Conservation (phyloP, 2,888 invertebrate species). For the Philereme vetulata region DNA sequence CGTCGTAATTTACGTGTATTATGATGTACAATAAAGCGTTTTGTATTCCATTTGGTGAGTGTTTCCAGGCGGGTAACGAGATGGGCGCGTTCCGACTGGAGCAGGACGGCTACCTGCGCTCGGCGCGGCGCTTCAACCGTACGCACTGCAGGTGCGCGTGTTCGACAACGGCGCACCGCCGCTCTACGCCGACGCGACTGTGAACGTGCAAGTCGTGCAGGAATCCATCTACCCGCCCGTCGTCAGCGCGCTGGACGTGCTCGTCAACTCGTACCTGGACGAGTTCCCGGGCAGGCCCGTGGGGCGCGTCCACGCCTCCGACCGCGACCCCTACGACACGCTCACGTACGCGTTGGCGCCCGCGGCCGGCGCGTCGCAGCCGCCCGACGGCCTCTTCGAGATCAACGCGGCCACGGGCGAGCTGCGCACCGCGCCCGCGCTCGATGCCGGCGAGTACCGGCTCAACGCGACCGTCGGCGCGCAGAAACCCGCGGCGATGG, state of each 20-base stretch:
- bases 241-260: constrained; percentile 93
- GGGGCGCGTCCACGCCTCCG: constrained; percentile 93
- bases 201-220: constrained; percentile 89
- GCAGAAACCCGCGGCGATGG: too few species aligned
- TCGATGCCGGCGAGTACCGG: constrained; percentile 93
- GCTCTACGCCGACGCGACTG: constrained; percentile 92
- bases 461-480: constrained; percentile 96
- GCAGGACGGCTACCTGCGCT: constrained; percentile 92
- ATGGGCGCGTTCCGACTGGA: constrained; percentile 93
- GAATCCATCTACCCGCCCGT: constrained; percentile 97
- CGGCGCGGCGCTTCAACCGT: constrained; percentile 93
- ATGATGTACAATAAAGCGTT: too few species aligned
- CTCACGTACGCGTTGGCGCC: constrained; percentile 89
- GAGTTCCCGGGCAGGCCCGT: constrained; percentile 95
- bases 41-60: not conserved
- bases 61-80: constrained; percentile 88
- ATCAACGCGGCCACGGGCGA: constrained; percentile 92
- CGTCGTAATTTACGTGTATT: too few species aligned
- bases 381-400: constrained; percentile 89
- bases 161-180: constrained; percentile 97
- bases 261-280: constrained; percentile 94
- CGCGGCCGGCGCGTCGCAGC: constrained; percentile 84
- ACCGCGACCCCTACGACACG: constrained; percentile 96
- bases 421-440: constrained; percentile 90
- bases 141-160: constrained; percentile 92